Evolutionary conservation across 2,113 vertebrate species (phyloP), one percentile per base, ranked within the genome.

Genomic region (Amphiprion percula): DNA sequence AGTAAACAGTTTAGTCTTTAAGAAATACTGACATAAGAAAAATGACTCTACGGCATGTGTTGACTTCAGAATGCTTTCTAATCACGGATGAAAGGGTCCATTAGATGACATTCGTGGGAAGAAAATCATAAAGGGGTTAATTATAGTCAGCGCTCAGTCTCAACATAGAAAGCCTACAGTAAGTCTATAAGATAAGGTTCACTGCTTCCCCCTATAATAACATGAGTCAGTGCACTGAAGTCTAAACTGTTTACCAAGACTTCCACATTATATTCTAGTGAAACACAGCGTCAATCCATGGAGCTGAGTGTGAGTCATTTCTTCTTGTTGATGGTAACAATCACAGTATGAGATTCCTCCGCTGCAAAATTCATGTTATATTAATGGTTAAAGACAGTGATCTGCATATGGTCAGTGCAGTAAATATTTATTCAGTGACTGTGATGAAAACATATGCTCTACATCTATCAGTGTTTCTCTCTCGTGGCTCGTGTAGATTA

Each of bases 11-110:
- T 68, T 67, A 49, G 55, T 86, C 74, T 65, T 63, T 11, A 50
- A 53, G 73, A 80, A 78, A 77, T 76, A 85, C 69, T 82, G 77
- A 82, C 58, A 73, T 55, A 69, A 66, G 52, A 60, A 68, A 65
- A 77, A 82, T 26, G 33, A 10, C 15, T 46, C 11, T 50, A 59
- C 2, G 28, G 68, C 33, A 75, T 47, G 33, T 44, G 37, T 6
- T 61, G 58, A 68, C 14, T 0, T 68, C 37, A 28, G 11, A 53
- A 41, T 24, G 52, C 9, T 53, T 80, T 68, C 60, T 66, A 11
- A 37, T 17, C 21, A 75, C 56, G 23, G 26, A 54, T 70, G 62
- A 69, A 53, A 30, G 37, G 26, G 39, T 74, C 37, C 26, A 30
- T 74, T 54, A 30, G 47, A 14, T 68, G 16, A 65, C 28, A 50